Evolutionary conservation across 2,888 invertebrate genomes (phyloP).

Genomic region (Lissocephala sabroskyi): DNA sequence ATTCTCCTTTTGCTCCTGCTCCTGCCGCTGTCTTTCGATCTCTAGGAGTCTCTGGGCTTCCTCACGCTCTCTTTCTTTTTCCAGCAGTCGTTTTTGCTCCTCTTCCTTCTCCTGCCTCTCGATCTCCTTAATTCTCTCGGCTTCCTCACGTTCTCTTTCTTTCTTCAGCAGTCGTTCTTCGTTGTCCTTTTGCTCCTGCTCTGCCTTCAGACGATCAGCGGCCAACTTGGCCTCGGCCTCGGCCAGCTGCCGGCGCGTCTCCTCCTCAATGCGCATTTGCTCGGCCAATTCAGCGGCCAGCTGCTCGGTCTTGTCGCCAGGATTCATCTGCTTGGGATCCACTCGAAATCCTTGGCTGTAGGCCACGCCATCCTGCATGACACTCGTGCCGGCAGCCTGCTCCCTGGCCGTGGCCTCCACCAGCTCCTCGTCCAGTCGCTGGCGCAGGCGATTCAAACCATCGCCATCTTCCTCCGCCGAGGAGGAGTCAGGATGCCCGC

Average conservation of each 20-base stretch:
- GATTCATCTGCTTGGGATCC: conserved; percentile 44
- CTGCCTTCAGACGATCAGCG: conserved; percentile 36
- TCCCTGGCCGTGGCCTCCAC: conserved; percentile 50
- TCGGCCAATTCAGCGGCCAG: conserved; percentile 60
- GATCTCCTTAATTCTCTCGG: conserved; percentile 18
- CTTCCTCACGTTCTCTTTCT: conserved; percentile 23
- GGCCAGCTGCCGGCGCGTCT: conserved; percentile 59
- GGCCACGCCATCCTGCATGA: conserved; percentile 69
- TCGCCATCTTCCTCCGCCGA: conserved; percentile 41
- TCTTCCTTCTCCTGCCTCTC: conserved; percentile 20
- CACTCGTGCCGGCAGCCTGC: conserved; percentile 41
- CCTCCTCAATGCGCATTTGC: conserved; percentile 60
- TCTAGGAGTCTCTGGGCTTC: conserved; percentile 23
- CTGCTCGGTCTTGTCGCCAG: conserved; percentile 22
- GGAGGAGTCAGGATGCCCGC: conserved; percentile 47
- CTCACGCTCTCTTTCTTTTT: conserved; percentile 22
- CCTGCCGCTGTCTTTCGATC: conserved; percentile 16
- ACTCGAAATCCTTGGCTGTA: conserved; percentile 70
- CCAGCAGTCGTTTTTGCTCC: conserved; percentile 17
- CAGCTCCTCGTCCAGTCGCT: conserved; percentile 56
- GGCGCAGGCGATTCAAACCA: conserved; percentile 56
- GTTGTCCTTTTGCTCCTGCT: conserved; percentile 18
- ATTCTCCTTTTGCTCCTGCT: conserved; percentile 21
- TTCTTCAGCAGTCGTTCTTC: conserved; percentile 22
- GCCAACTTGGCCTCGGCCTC: conserved; percentile 58